Evolutionary conservation across 2,113 vertebrate species (phyloP), one percentile per base, ranked within the genome.

Genomic region (Leptodactylus fuscus): DNA sequence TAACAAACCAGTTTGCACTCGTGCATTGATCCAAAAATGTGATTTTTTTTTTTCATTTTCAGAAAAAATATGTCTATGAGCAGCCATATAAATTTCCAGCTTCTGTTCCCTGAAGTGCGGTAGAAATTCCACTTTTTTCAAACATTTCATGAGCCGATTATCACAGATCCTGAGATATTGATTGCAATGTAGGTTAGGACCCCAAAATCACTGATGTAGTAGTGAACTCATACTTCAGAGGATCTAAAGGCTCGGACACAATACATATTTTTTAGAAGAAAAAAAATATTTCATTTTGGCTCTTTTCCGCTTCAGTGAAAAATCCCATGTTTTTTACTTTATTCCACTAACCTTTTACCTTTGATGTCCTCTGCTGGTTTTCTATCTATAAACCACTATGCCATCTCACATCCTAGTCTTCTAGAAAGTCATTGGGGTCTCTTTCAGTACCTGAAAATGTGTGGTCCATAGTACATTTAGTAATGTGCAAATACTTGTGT

Each of bases 171-270:
- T 36, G 3, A 80, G 13, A 80, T 60, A 53, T 58, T 62, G 53
- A 80, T 80, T 55, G 51, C 11, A 79, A 24, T 80, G 22, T 44
- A 60, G 53, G 53, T 80, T 55, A 58, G 77, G 53, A 60, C 77
- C 22, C 36, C 13, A 27, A 46, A 80, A 24, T 12, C 53, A 60
- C 77, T 41, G 77, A 44, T 44, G 13, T 41, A 18, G 22, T 29
- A 44, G 22, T 62, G 77, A 80, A 62, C 62, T 80, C 34, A 80
- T 80, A 80, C 77, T 24, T 62, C 32, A 53, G 55, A 36, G 75
- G 75, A 78, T 78, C 49, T 78, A 53, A 53, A 78, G 75, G 32
- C 77, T 80, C 53, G 36, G 77, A 80, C 77, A 44, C 76, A 80
- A 62, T 62, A 80, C 36, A 80, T 80, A 62, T 60, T 80, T 79